phyloP scores from a whole-genome alignment of 2,113 vertebrate genomes.

The Chaenogobius annularis region DNA sequence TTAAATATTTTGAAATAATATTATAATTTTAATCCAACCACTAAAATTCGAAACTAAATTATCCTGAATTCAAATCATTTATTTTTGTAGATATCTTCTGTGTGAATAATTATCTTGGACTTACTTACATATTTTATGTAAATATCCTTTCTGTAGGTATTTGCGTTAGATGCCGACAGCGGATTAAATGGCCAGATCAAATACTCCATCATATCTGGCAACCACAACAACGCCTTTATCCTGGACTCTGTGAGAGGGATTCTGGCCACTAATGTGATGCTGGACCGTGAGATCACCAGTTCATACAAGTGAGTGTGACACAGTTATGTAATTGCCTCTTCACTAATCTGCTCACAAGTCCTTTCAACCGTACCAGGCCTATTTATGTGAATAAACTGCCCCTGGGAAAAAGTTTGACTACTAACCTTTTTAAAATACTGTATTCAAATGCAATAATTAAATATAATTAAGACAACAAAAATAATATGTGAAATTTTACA shows the following conservation, averaged over 20 bases:
- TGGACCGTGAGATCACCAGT: slow-evolving; percentile 82
- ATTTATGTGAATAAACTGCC: not conserved
- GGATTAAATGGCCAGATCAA: slow-evolving; percentile 82
- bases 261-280: slow-evolving; percentile 76
- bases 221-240: slow-evolving; percentile 80
- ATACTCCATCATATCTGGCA: slow-evolving; percentile 87
- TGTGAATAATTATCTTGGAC: no score
- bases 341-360: not conserved
- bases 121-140: not conserved
- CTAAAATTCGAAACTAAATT: no score
- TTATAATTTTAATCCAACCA: no score
- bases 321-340: not conserved
- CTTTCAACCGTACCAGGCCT: not conserved
- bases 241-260: slow-evolving; percentile 83
- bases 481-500: not conserved
- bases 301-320: slow-evolving; percentile 82
- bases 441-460: not conserved
- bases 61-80: no score
- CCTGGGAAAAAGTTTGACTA: not conserved
- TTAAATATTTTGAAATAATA: no score
- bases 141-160: slow-evolving; percentile 74
- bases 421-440: not conserved
- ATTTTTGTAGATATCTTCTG: no score
- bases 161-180: slow-evolving; percentile 85
- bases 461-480: no score